phyloP scores from a whole-genome alignment of 2,888 invertebrate genomes.

The Zaprionus bogoriensis region DNA sequence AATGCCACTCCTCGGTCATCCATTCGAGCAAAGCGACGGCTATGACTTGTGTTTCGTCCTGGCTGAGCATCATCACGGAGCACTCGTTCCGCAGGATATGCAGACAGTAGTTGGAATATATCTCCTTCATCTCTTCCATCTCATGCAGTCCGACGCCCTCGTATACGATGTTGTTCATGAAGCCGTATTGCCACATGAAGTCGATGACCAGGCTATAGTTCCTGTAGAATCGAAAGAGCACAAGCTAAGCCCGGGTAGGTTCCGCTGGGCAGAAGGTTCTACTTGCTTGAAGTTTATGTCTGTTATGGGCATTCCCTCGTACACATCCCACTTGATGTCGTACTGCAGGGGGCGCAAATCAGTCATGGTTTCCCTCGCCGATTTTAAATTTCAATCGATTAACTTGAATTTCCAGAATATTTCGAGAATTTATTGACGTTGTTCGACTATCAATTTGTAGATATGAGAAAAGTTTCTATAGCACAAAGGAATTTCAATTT shows the following conservation, averaged over 20 bases:
- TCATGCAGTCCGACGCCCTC: constrained; percentile 45
- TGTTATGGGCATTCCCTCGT: constrained; percentile 47
- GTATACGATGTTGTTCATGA: constrained; percentile 39
- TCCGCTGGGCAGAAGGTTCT: neutral
- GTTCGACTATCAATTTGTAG: too few species aligned
- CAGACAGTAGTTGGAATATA: constrained; percentile 43
- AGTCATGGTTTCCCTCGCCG: too few species aligned
- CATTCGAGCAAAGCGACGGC: constrained; percentile 62
- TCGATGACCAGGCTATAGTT: constrained; percentile 52
- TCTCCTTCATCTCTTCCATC: constrained; percentile 36
- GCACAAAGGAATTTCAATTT: too few species aligned
- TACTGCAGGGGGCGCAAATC: constrained; percentile 50
- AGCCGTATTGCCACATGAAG: constrained; percentile 59
- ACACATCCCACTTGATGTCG: constrained; percentile 56
- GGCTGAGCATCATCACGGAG: constrained; percentile 58
- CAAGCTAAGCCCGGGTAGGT: neutral
- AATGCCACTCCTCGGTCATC: constrained; percentile 68
- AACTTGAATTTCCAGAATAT: neutral
- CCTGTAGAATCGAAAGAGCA: constrained; percentile 11
- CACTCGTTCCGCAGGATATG: constrained; percentile 62
- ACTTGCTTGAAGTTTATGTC: constrained; percentile 62
- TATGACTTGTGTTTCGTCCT: constrained; percentile 42
- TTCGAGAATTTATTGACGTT: constrained; percentile 10
- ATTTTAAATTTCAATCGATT: too few species aligned
- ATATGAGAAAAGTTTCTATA: too few species aligned